Percentiles rank a stretch among this genome's conserved stretches.
Conservation (phyloP, 2,113 vertebrate genomes). For the Gobiocypris rarus region DNA sequence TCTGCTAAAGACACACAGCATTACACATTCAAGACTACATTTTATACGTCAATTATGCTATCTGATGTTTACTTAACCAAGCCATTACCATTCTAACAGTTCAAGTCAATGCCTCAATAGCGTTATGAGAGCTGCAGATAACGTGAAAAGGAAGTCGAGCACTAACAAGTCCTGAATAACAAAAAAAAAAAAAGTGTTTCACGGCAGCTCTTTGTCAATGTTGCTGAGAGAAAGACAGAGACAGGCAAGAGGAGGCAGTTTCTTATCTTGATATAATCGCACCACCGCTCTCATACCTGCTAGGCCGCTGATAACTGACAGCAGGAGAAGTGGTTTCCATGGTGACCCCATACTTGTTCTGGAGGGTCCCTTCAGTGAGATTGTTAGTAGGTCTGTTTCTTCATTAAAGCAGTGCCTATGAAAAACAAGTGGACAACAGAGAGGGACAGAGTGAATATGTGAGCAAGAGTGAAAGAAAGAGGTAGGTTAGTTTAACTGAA, state of each 20-base stretch:
- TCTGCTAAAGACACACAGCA: background rate
- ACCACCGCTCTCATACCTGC: conserved; percentile 84
- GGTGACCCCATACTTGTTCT: conserved; percentile 87
- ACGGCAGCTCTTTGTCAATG: background rate
- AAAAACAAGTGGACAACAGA: conserved; percentile 64
- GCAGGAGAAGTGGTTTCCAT: conserved; percentile 90
- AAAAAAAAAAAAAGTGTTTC: conserved; percentile 12
- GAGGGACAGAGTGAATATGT: background rate
- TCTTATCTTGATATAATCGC: conserved; percentile 45
- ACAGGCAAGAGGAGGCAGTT: background rate
- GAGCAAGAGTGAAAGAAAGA: background rate
- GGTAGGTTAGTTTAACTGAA: background rate
- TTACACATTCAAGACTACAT: conserved; percentile 24
- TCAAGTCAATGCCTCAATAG: background rate
- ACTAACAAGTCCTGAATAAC: conserved; percentile 22
- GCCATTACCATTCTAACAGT: conserved; percentile 23
- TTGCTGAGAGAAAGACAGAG: conserved; percentile 18
- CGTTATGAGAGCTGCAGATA: background rate
- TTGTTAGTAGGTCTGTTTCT: conserved; percentile 80
- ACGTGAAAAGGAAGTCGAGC: background rate
- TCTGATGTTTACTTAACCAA: conserved; percentile 45
- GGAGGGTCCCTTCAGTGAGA: conserved; percentile 73
- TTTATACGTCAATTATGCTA: conserved; percentile 19
- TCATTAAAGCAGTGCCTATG: conserved; percentile 87
- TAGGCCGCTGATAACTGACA: conserved; percentile 87